Base-by-base conservation (phyloP, 2,797 vertebrate genomes). In the Decapterus maruadsi region DNA sequence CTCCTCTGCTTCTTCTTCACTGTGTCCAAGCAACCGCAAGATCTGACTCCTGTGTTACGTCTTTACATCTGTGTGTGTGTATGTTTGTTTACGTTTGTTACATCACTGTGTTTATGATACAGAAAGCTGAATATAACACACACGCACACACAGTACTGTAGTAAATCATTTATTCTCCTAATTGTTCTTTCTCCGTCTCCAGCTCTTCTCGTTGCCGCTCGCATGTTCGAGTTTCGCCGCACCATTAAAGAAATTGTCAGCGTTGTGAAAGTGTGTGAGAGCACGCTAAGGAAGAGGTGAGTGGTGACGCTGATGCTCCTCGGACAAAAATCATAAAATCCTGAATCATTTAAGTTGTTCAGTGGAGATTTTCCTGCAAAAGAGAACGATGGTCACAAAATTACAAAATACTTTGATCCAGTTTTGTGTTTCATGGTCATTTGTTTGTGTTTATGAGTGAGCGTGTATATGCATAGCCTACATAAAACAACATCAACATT, bases 181-280 rank as follows among this genome's bases (percentile, higher is more conserved):
- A 34, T 34, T 34, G 31, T 34, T 34, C 31, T 34, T 31, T 22
- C 16, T 89, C 58, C 63, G 79, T 87, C 71, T 81, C 8, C 78
- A 99, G 98, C 98, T 42, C 96, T 99, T 22, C 95, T 99, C 0
- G 98, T 99, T 1, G 96, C 98, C 0, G 97, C 98, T 54, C 96
- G 97, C 53, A 96, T 99, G 96, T 95, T 99, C 48, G 97, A 99
- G 76, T 99, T 99, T 86, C 94, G 96, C 51, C 96, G 97, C 12
- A 99, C 98, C 1, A 90, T 96, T 77, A 99, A 98, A 83, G 98
- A 99, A 91, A 93, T 99, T 38, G 95, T 99, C 80, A 75, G 94
- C 0, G 95, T 99, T 42, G 98, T 99, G n/a, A 99, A 99, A 94
- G 98, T 99, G 81, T 99, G 98, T 63, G 97, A 99, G 76, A 94